phyloP scores from a whole-genome alignment of 2,888 invertebrate genomes.

The Leptodirus hochenwartii region DNA sequence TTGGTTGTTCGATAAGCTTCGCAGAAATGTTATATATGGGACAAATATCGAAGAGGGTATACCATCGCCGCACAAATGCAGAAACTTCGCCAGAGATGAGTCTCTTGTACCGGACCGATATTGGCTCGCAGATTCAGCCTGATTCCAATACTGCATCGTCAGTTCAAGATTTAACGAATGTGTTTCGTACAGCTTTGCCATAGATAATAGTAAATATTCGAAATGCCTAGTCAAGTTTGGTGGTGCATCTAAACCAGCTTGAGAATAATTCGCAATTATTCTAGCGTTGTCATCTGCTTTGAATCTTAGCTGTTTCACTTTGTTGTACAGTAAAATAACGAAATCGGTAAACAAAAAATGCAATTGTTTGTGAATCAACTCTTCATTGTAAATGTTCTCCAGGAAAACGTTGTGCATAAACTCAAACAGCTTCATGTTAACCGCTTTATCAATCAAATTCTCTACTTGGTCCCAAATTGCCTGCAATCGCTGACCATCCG shows the following conservation, averaged over 20 bases:
- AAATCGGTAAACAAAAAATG: constrained; percentile 83
- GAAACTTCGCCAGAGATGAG: constrained; percentile 77
- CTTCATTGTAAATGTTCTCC: constrained; percentile 51
- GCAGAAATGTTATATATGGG: constrained; percentile 73
- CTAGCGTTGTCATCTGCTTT: constrained; percentile 80
- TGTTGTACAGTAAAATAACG: constrained; percentile 80
- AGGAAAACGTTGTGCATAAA: constrained; percentile 58
- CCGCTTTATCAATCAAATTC: constrained; percentile 56
- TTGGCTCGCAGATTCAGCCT: constrained; percentile 21
- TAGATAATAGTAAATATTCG: constrained; percentile 62
- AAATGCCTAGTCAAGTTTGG: constrained; percentile 60
- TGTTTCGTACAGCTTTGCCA: constrained; percentile 57
- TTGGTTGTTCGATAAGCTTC: constrained; percentile 56
- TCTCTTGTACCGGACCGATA: constrained; percentile 39
- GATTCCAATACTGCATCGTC: constrained; percentile 65
- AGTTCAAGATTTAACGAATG: constrained; percentile 54
- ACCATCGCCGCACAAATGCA: constrained; percentile 72
- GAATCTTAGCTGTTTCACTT: constrained; percentile 65
- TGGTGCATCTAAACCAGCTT: constrained; percentile 63
- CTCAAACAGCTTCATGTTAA: constrained; percentile 61
- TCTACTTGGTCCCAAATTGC: constrained; percentile 61
- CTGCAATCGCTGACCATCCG: constrained; percentile 33
- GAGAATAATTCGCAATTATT: constrained; percentile 51
- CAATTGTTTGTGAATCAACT: constrained; percentile 66
- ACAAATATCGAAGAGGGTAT: constrained; percentile 69